Percentiles rank a stretch among this genome's conserved stretches.
Evolutionary conservation across 2,797 vertebrate genomes (phyloP).

Genomic region (Tenualosa thibaudeaui): DNA sequence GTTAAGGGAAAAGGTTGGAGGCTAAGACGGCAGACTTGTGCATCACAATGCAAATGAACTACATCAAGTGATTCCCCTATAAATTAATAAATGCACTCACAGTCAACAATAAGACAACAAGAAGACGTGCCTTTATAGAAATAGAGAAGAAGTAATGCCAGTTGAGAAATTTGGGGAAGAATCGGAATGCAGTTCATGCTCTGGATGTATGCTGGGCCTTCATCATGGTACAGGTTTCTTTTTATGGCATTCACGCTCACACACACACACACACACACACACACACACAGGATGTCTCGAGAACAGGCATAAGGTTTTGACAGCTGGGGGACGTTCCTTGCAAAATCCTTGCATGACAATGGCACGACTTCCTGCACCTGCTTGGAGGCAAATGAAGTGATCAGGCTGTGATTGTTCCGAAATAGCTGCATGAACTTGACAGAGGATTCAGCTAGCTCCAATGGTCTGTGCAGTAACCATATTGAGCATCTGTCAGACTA

Average conservation of each 20-base stretch:
- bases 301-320: not conserved
- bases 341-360: not conserved
- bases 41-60: not conserved
- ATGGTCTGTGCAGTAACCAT: constrained; percentile 11
- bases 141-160: not conserved
- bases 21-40: not conserved
- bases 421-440: not conserved
- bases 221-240: not conserved
- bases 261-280: no score
- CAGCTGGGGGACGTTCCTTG: not conserved
- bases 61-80: not conserved
- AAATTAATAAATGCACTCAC: not conserved
- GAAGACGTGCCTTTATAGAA: not conserved
- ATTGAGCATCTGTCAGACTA: constrained; percentile 2
- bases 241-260: not conserved
- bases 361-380: not conserved
- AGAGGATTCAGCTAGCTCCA: constrained; percentile 3
- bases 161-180: not conserved
- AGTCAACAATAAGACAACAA: not conserved
- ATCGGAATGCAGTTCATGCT: not conserved
- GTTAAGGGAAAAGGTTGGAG: not conserved
- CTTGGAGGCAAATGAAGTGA: not conserved
- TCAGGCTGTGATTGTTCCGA: not conserved
- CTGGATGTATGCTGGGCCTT: not conserved
- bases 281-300: no score